A percentile compares a stretch with the other conserved stretches of the same genome.
Conservation (phyloP, 2,113 vertebrate species). For the Meriones unguiculatus region DNA sequence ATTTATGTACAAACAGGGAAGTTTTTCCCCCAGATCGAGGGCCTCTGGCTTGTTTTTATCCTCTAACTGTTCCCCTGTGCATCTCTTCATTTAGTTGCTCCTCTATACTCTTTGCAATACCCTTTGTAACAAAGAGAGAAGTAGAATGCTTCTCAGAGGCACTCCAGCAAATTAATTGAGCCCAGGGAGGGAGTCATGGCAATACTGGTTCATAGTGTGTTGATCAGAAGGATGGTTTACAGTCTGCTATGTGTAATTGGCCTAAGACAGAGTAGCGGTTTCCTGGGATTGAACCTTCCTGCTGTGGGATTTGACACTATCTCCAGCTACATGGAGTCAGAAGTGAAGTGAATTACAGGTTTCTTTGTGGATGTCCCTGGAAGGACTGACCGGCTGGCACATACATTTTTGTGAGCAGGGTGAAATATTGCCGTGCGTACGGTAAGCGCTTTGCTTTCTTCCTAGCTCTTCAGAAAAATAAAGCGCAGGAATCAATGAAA, state of each 20-base stretch:
- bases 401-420: background rate
- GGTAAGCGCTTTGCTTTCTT: background rate
- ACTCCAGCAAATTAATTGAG: background rate
- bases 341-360: background rate
- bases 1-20: background rate
- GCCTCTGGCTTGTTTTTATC: background rate
- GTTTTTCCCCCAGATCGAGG: background rate
- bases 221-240: background rate
- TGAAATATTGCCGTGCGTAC: background rate
- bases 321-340: background rate
- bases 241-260: background rate
- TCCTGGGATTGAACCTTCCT: background rate
- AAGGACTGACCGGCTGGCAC: background rate
- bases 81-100: background rate
- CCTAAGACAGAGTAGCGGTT: background rate
- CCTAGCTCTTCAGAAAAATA: background rate
- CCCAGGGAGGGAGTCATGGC: background rate
- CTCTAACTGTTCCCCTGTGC: background rate
- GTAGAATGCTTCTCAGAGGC: background rate
- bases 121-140: background rate
- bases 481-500: background rate
- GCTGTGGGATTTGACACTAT: background rate
- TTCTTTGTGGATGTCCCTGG: background rate
- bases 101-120: background rate
- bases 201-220: background rate